Percentiles rank a stretch among this genome's conserved stretches.
Evolutionary conservation across 2,113 vertebrate genomes (phyloP).

Genomic region (Hyla sarda): DNA sequence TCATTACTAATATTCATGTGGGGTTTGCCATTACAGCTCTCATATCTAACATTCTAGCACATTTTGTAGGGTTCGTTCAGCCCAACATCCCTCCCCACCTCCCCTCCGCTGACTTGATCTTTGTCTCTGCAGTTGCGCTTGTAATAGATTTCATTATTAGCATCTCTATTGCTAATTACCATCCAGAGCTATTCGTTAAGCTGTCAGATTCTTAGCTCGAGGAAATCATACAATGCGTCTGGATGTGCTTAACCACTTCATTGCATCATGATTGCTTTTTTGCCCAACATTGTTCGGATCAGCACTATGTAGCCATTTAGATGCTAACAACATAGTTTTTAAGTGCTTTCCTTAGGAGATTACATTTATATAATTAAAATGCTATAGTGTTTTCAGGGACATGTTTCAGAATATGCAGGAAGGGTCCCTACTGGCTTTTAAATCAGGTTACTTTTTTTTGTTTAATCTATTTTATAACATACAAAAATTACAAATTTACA

Average conservation of each 20-base stretch:
- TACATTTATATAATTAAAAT: not conserved
- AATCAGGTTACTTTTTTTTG: no score
- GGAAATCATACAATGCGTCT: conserved; percentile 64
- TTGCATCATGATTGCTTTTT: conserved; percentile 46
- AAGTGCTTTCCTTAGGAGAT: not conserved
- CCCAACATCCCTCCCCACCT: not conserved
- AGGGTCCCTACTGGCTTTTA: not conserved
- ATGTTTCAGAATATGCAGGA: not conserved
- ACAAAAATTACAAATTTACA: no score
- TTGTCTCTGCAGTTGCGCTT: conserved; percentile 68
- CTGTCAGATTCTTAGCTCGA: conserved; percentile 71
- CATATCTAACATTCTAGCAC: not conserved
- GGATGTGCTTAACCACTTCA: conserved; percentile 54
- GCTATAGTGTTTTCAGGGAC: not conserved
- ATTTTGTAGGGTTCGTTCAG: not conserved
- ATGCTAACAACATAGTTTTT: conserved; percentile 1
- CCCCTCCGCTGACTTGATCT: conserved; percentile 47
- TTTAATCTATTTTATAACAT: no score
- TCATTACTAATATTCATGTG: not conserved
- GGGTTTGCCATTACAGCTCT: no score
- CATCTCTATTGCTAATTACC: conserved; percentile 74
- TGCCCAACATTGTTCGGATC: not conserved
- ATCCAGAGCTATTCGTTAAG: conserved; percentile 75
- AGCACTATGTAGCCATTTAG: conserved; percentile 23
- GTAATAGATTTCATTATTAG: conserved; percentile 77